Evolutionary conservation across 2,113 vertebrate genomes (phyloP).

Genomic region (Formicarius rufipectus): DNA sequence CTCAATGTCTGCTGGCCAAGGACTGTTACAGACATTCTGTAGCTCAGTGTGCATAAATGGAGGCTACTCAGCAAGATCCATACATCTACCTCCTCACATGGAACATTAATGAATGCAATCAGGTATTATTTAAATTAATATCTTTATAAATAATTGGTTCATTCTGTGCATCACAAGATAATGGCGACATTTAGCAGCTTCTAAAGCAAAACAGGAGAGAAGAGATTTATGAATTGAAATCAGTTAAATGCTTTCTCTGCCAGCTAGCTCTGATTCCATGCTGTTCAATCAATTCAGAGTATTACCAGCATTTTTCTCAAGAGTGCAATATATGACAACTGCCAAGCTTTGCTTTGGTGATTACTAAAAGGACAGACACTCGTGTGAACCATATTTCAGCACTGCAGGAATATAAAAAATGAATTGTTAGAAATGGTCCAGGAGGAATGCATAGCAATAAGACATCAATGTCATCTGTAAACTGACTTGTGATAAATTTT

Average conservation of each 20-base stretch:
- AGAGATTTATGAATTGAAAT: slow-evolving; percentile 43
- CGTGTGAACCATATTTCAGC: slow-evolving; percentile 73
- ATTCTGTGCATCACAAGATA: slow-evolving; percentile 34
- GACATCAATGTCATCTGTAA: slow-evolving; percentile 76
- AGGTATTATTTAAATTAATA: slow-evolving; percentile 32
- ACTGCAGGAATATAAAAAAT: slow-evolving; percentile 74
- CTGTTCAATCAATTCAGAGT: slow-evolving; percentile 72
- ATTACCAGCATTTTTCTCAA: slow-evolving; percentile 75
- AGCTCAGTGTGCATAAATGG: background rate
- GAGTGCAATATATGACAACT: slow-evolving; percentile 76
- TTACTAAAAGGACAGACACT: slow-evolving; percentile 75
- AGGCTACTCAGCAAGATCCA: background rate
- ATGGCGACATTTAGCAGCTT: slow-evolving; percentile 29
- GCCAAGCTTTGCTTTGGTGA: slow-evolving; percentile 75
- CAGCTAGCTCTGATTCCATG: slow-evolving; percentile 61
- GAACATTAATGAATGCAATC: slow-evolving; percentile 4
- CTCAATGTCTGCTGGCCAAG: background rate
- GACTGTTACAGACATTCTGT: background rate
- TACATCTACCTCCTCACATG: background rate
- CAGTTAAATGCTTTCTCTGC: slow-evolving; percentile 55
- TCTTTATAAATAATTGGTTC: slow-evolving; percentile 43
- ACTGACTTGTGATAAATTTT: slow-evolving; percentile 78
- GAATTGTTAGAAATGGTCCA: slow-evolving; percentile 64
- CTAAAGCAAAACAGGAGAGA: slow-evolving; percentile 11
- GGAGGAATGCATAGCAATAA: slow-evolving; percentile 75